Percentiles rank a stretch among this genome's conserved stretches.
phyloP scores from a whole-genome alignment of 2,113 vertebrate species.

The Lepus europaeus region DNA sequence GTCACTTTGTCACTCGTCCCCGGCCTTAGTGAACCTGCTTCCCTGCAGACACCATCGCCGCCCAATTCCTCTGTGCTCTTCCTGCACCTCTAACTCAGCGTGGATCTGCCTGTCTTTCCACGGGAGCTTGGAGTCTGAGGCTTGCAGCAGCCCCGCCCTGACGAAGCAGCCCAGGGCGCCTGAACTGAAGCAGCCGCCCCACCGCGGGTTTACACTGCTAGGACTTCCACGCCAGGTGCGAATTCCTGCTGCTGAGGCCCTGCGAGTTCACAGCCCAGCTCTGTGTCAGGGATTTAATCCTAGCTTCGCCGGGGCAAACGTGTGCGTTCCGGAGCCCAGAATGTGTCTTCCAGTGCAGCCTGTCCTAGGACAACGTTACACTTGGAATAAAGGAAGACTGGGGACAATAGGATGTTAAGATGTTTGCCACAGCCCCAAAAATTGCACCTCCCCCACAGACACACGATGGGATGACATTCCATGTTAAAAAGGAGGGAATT shows the following conservation, averaged over 20 bases:
- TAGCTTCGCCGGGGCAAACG: background rate
- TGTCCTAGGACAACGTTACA: accelerated
- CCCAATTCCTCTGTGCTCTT: background rate
- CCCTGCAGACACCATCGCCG: background rate
- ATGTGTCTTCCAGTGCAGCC: background rate
- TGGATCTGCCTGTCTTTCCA: background rate
- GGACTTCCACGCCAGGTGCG: background rate
- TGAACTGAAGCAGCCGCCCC: no score
- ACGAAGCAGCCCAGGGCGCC: background rate
- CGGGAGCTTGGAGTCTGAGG: background rate
- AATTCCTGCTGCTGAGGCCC: accelerated
- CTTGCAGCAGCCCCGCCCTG: background rate
- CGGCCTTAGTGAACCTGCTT: background rate
- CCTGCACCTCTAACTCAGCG: no score
- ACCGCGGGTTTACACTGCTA: background rate
- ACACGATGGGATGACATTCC: background rate
- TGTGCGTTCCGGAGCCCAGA: background rate
- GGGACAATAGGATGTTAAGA: background rate
- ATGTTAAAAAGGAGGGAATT: background rate
- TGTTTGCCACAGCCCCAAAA: background rate
- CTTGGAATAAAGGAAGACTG: background rate
- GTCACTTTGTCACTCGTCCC: background rate
- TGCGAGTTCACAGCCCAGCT: background rate
- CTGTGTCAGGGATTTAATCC: background rate
- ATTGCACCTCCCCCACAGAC: background rate